Base-by-base conservation (phyloP, 2,888 invertebrate genomes). In the Lycia hirtaria region DNA sequence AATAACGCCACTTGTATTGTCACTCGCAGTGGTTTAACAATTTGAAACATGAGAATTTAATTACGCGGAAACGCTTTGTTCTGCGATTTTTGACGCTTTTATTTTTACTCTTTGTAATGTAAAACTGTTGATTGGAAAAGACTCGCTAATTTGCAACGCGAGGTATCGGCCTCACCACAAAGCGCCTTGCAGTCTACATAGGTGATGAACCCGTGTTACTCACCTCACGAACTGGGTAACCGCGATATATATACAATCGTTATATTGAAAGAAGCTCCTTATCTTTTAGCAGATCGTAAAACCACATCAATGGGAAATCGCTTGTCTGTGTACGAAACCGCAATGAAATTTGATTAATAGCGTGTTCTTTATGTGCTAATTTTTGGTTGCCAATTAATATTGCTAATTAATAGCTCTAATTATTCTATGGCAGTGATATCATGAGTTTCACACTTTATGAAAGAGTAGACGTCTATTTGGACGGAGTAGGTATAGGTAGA, bases 371-470 rank as follows among this genome's bases (percentile, higher is more conserved):
- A 61, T 61, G 68, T 71, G 78, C 75, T 83, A 86, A 87, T 81
- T 78, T n/a, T 69, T 60, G 56, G 60, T 65, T 68, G 75, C 75
- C 79, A 67, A 75, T 74, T 82, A 84, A 85, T 83, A 72, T 74
- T 68, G 70, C 69, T 86, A 88, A 88, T 83, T 79, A 67, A 65
- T 63, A 52, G 73, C 43, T 63, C 67, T 66, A 72, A 87, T 85
- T 81, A 78, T 78, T 73, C 65, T 68, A 65, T 68, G 72, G 78
- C 61, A 78, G 80, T 87, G 85, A 85, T 87, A 86, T 87, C 86
- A 82, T 76, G 79, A 79, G 77, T 72, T 78, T 87, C 83, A 77
- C 87, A 82, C 85, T 78, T 81, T 63, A 71, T 72, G 70, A 73
- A 70, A 71, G 40, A 45, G 51, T 45, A 35, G 35, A 47, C 20